Conservation (phyloP, 2,113 vertebrate species). For the Callaeas wilsoni region DNA sequence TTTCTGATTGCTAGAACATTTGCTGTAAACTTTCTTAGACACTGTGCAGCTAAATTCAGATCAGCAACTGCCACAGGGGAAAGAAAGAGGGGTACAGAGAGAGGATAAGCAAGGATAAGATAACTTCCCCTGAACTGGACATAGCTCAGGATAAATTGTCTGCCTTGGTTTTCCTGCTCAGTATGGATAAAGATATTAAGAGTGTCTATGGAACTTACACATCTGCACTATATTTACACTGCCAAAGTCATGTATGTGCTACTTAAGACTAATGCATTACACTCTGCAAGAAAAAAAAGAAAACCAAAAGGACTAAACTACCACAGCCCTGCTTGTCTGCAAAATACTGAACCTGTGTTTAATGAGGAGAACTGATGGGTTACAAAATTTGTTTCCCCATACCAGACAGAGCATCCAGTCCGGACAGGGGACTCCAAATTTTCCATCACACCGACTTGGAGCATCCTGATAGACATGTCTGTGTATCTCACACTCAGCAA, state of each 20-base stretch:
- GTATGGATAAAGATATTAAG: background rate
- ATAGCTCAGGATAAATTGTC: background rate
- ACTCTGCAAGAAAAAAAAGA: background rate
- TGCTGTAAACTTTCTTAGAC: background rate
- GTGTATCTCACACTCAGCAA: background rate
- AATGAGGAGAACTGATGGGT: background rate
- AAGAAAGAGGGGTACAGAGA: background rate
- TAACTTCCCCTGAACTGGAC: background rate
- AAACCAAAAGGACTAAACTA: background rate
- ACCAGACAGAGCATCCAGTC: background rate
- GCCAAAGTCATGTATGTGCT: background rate
- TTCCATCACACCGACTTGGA: background rate
- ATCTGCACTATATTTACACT: background rate
- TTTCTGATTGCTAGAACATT: constrained; percentile 7
- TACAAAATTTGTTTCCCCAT: background rate
- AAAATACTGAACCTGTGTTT: background rate
- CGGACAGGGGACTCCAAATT: background rate
- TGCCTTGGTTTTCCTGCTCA: background rate
- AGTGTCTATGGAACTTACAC: background rate
- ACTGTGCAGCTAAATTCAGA: background rate
- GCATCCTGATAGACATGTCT: background rate
- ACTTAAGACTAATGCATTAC: background rate
- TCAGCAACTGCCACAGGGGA: background rate
- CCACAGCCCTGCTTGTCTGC: background rate
- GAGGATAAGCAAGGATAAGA: background rate